Conservation (phyloP, 2,888 invertebrate genomes). For the Microctonus brassicae region DNA sequence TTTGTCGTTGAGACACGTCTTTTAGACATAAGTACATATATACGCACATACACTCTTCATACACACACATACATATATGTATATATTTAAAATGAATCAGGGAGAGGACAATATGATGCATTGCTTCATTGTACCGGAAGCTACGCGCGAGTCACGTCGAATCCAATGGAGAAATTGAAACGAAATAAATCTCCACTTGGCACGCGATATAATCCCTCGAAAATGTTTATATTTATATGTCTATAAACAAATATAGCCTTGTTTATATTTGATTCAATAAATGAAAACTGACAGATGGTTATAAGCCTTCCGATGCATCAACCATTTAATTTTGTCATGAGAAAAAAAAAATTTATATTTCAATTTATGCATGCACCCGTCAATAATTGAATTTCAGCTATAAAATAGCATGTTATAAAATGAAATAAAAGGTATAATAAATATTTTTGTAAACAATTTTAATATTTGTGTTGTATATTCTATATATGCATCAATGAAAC, state of each 20-base stretch:
- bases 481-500: no score
- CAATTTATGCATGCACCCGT: no score
- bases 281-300: background rate
- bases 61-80: no score
- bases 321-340: background rate
- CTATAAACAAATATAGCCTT: background rate
- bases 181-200: background rate
- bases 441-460: no score
- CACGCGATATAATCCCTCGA: background rate
- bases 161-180: background rate
- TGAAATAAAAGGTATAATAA: no score
- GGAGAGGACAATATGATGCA: conserved; percentile 7
- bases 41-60: no score
- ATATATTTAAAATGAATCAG: background rate
- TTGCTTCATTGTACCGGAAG: background rate
- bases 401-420: no score
- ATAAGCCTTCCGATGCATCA: background rate
- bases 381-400: no score
- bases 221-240: background rate
- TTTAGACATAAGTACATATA: background rate
- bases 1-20: conserved; percentile 50
- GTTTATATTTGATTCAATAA: background rate
- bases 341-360: no score
- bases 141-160: background rate
- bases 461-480: no score